phyloP scores from a whole-genome alignment of 1,140 invertebrate genomes.

The Pemphigus obesinymphae region DNA sequence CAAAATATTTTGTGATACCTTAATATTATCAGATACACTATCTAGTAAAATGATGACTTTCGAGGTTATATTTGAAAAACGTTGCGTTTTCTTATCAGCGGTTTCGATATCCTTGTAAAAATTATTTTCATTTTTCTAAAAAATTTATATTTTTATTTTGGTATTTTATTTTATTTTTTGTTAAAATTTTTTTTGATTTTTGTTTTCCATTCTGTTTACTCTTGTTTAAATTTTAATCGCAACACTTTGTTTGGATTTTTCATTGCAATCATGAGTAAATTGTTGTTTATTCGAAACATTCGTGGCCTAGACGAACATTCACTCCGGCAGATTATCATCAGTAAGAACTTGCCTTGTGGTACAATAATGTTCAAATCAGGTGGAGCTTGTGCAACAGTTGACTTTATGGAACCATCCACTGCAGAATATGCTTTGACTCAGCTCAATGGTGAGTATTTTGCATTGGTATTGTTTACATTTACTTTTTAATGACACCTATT shows the following conservation, averaged over 20 bases:
- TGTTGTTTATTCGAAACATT: conserved; percentile 24
- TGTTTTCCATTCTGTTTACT: not conserved
- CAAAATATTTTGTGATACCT: not conserved
- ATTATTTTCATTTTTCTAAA: not conserved
- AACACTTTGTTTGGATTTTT: not conserved
- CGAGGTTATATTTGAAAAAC: conserved; percentile 39
- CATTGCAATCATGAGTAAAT: conserved; percentile 29
- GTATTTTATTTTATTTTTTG: not conserved
- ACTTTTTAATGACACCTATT: not conserved
- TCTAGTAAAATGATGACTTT: not conserved
- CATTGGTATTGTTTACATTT: not conserved
- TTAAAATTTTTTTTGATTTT: not conserved
- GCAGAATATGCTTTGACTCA: conserved; percentile 12
- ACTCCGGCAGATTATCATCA: conserved; percentile 17
- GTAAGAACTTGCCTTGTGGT: conserved; percentile 33
- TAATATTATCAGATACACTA: not conserved
- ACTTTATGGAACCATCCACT: conserved; percentile 30
- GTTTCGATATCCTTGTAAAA: conserved; percentile 22
- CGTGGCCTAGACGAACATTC: conserved; percentile 21
- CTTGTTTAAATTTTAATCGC: not conserved
- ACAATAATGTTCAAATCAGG: conserved; percentile 30
- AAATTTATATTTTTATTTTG: not conserved
- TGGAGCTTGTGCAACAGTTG: conserved; percentile 32
- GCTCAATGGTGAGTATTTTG: conserved; percentile 18
- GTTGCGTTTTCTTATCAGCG: conserved; percentile 39